phyloP scores from a whole-genome alignment of 2,888 invertebrate species.

The Lasioglossum leucozonium region DNA sequence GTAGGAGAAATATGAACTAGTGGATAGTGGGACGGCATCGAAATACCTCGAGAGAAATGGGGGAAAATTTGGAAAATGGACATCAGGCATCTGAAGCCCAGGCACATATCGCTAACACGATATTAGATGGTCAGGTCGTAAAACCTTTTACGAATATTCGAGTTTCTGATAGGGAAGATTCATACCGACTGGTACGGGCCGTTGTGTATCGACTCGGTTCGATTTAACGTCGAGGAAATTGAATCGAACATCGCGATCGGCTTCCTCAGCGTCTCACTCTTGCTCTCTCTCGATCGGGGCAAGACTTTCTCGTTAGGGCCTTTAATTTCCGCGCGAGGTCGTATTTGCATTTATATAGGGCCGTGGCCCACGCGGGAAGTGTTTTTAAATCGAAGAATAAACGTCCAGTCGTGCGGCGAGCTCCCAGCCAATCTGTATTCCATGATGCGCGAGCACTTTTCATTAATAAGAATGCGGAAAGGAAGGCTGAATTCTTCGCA shows the following conservation, averaged over 20 bases:
- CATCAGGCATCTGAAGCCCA: neutral
- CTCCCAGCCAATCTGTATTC: neutral
- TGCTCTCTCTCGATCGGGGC: slow-evolving; percentile 5
- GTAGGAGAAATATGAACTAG: too few species aligned
- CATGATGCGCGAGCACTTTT: neutral
- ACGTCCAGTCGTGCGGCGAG: neutral
- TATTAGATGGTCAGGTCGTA: neutral
- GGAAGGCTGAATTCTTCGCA: neutral
- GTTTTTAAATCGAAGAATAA: slow-evolving; percentile 63
- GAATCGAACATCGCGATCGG: slow-evolving; percentile 7
- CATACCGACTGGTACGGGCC: neutral
- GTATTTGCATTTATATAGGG: slow-evolving; percentile 69
- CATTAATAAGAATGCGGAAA: neutral
- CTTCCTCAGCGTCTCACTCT: slow-evolving; percentile 29
- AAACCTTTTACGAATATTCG: neutral
- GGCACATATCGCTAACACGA: neutral
- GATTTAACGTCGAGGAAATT: slow-evolving; percentile 38
- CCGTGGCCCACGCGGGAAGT: slow-evolving; percentile 20
- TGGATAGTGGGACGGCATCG: too few species aligned
- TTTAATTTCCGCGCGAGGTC: slow-evolving; percentile 54
- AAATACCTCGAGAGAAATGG: neutral
- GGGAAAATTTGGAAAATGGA: neutral
- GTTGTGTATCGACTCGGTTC: slow-evolving; percentile 27
- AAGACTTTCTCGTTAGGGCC: slow-evolving; percentile 40
- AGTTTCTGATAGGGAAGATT: neutral